Evolutionary conservation across 1,140 invertebrate genomes (phyloP), one percentile per base, ranked within the genome.

Genomic region (Physella acuta): DNA sequence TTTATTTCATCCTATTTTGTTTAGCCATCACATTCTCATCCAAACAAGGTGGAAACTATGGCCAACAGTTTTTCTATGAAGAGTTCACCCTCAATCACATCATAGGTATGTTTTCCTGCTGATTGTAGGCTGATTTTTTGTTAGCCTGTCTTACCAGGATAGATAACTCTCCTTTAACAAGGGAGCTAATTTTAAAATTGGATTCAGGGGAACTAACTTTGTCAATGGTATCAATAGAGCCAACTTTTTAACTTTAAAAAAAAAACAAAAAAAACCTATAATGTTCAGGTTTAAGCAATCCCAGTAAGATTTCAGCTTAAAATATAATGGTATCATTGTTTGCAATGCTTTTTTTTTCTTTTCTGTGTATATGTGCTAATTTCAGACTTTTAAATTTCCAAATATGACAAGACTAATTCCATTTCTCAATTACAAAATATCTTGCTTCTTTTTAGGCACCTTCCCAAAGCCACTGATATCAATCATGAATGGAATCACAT

Each of bases 31-130:
- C 60, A 62, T 44, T 44, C 1, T 62, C 60, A 5, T 17, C 37
- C 28, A 24, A 24, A 62, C 26, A 62, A 24, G 60, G 36, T 5
- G 36, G 60, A 30, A 62, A 44, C 60, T 62, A 62, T 44, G 60
- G 60, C 14, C 34, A 62, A 14, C n/a, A 62, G 17, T 62, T 62
- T 49, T 62, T 62, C 39, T 44, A 3, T 62, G 60, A 62, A 62
- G 60, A 62, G 30, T 62, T 62, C 30, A 62, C 36, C 20, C 39
- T 62, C 2, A 62, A 44, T 49, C 44, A 62, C 24, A 62, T 62
- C 3, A 62, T 62, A 24, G 60, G 60, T 62, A 4, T 17, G 60
- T 62, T 2, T n/a, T n/a, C n/a, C n/a, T n/a, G n/a, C n/a, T n/a
- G n/a, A n/a, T n/a, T n/a, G n/a, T n/a, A n/a, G n/a, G n/a, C n/a